Evolutionary conservation across 2,113 vertebrate species (phyloP).

Genomic region (Engystomops pustulosus): DNA sequence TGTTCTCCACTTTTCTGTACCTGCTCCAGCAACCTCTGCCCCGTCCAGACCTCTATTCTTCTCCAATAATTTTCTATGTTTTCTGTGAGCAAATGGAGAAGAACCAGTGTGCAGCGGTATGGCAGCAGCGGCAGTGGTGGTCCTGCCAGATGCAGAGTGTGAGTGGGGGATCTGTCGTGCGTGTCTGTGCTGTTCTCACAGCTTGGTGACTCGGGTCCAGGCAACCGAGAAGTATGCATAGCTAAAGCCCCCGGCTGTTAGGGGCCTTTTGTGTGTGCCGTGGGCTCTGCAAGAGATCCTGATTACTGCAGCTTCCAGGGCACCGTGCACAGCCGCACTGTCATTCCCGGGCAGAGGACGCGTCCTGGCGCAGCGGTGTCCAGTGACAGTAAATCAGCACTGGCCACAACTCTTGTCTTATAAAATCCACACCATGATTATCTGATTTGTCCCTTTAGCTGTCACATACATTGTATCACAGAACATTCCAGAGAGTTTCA

Average conservation of each 20-base stretch:
- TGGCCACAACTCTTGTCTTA: background rate
- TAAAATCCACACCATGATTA: background rate
- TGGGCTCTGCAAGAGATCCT: slow-evolving; percentile 83
- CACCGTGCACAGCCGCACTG: slow-evolving; percentile 65
- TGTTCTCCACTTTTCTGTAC: too few relatives aligned
- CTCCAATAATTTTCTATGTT: too few relatives aligned
- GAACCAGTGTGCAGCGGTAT: background rate
- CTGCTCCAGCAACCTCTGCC: too few relatives aligned
- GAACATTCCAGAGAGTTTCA: background rate
- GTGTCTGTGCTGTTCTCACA: slow-evolving; percentile 83
- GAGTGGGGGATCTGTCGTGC: slow-evolving; percentile 73
- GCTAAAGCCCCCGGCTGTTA: slow-evolving; percentile 90
- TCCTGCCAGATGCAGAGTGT: background rate
- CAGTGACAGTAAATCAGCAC: background rate
- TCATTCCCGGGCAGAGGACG: background rate
- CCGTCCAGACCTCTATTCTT: too few relatives aligned
- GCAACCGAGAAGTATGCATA: slow-evolving; percentile 97
- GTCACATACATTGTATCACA: background rate
- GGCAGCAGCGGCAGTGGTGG: background rate
- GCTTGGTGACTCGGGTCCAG: slow-evolving; percentile 77
- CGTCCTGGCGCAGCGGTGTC: background rate
- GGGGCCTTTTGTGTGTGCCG: slow-evolving; percentile 85
- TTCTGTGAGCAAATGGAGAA: background rate
- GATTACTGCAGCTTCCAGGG: slow-evolving; percentile 88
- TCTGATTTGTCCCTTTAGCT: background rate